Evolutionary conservation across 2,888 invertebrate species (phyloP).

Genomic region (Nephrotoma guestfalica): DNA sequence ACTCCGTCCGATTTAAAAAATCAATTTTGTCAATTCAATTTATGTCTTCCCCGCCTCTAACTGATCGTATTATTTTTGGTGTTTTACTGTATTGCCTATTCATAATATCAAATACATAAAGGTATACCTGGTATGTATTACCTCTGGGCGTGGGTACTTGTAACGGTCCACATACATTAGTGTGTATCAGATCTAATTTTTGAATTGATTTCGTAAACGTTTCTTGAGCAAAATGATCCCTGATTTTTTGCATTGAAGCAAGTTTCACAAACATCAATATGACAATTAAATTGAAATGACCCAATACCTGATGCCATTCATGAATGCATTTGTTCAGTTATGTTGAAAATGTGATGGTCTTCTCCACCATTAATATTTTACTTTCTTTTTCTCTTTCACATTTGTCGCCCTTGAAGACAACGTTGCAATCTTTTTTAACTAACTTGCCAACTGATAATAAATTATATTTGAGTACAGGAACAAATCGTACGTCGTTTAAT

Average conservation of each 20-base stretch:
- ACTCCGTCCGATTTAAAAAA: conserved; percentile 15
- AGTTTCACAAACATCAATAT: too few relatives aligned
- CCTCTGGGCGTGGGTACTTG: neutral
- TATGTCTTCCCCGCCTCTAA: too few relatives aligned
- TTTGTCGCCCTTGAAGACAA: conserved; percentile 7
- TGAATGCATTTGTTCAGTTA: neutral
- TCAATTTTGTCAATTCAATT: too few relatives aligned
- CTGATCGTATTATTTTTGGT: conserved; percentile 11
- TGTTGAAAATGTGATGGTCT: neutral
- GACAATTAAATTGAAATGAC: too few relatives aligned
- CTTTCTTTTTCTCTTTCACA: neutral
- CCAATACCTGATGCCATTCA: neutral
- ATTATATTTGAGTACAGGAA: neutral
- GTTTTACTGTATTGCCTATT: conserved; percentile 10
- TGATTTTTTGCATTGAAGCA: neutral
- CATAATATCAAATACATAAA: conserved; percentile 7
- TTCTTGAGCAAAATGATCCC: neutral
- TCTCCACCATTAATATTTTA: neutral
- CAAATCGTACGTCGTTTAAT: neutral
- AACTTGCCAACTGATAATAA: neutral
- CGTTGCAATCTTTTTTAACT: conserved; percentile 7
- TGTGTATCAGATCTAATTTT: too few relatives aligned
- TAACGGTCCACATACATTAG: neutral
- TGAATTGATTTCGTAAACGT: neutral
- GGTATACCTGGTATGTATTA: neutral